Evolutionary conservation across 2,113 vertebrate species (phyloP), one percentile per base, ranked within the genome.

Genomic region (Pungitius pungitius): DNA sequence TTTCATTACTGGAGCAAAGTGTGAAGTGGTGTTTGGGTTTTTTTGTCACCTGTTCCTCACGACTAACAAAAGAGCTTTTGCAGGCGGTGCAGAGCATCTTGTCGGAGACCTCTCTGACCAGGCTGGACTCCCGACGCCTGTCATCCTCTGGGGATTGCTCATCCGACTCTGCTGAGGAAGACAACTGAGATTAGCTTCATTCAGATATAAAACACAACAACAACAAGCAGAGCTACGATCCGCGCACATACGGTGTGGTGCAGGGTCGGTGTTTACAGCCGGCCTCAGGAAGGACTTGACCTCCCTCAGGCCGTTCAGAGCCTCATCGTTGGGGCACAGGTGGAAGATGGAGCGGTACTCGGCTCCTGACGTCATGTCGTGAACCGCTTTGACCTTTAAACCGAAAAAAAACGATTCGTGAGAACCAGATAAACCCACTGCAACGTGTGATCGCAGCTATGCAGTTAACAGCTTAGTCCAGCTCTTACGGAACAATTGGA

Each of bases 41-140:
- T 35, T 35, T 35, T 14, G 2, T 85, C 84, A 98, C 98, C 96
- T 99, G 98, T 67, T 99, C 96, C 69, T 97, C 95, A 0, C 96
- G 94, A 81, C 87, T 95, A 37, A 91, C 64, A 18, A 99, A 98
- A 35, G 58, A 22, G 56, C 93, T 95, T 58, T 91, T 90, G 20
- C 98, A 99, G 43, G 96, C 84, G 0, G 88, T 95, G 87, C 97
- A 99, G 51, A 88, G 82, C 94, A 95, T 93, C 75, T 79, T 93
- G 66, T 95, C 94, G 0, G 93, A 92, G 35, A 94, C 93, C 22
- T 95, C 94, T 0, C 79, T 43, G 0, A 82, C 37, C 0, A 81
- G 49, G 0, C 1, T 60, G 39, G 10, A 1, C 27, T 85, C 89
- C 6, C 74, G 59, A 49, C 73, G 27, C 0, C 12, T 62, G 24